Base-by-base conservation (phyloP, 2,888 invertebrate genomes). In the Torymus aiolomorphi region DNA sequence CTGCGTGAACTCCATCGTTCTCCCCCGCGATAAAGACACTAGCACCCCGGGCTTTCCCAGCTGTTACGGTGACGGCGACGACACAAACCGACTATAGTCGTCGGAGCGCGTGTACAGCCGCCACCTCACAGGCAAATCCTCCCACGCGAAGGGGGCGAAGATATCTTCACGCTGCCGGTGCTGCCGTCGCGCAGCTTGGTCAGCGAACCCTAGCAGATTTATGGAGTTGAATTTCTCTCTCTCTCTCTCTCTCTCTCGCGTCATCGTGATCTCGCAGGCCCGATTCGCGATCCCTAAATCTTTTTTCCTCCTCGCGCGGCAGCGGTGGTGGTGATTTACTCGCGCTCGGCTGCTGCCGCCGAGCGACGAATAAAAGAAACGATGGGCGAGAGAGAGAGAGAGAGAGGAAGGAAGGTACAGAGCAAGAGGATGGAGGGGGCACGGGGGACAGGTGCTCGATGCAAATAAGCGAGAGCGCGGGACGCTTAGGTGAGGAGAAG, bases 401-500 rank as follows among this genome's bases (percentile, higher is more conserved):
- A 24, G 24, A 13, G 51, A 42, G 63, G 11, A 52, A 24, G 14
- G 18, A 11, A n/a, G 11, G 76, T 52, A 51, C 54, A 73, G 57
- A 62, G 49, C 56, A 63, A 49, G 31, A 80, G 82, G 70, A n/a
- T n/a, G 8, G 42, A 10, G 42, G 8, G 42, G 8, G 8, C 42
- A 10, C 42, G 42, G 42, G 82, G 78, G 84, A 86, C 86, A 87
- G 86, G 86, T 87, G 86, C 82, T 83, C 83, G 81, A 81, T 76
- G 78, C 76, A 78, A 81, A 81, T 78, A 77, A 66, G 76, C 62
- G 20, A 63, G 67, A 24, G 16, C 16, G 16, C 16, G 14, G 51
- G 66, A 62, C 52, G 62, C 42, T 42, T 52, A 82, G 74, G 57
- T 52, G 76, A 78, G 31, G 70, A 76, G 52, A 80, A 72, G 73